These are phyloP conservation scores for Sardinella longiceps DNA, from an alignment of 2,797 vertebrate species.

Conservation along the genomic window DNA sequence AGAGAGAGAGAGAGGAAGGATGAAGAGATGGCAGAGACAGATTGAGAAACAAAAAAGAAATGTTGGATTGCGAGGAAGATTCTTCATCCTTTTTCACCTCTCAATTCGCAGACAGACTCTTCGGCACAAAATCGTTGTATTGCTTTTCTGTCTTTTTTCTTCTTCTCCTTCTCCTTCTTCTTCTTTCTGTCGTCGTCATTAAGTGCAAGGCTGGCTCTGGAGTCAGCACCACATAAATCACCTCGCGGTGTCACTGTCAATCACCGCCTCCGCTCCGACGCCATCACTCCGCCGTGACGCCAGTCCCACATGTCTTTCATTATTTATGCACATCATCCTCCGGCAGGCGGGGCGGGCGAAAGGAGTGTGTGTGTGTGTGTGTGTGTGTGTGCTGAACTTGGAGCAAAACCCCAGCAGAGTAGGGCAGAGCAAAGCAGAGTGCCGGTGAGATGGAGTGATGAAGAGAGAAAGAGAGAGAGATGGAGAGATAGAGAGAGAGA, in stretches of 20 bases:
- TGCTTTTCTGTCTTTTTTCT: not conserved
- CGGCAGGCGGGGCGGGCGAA: not conserved
- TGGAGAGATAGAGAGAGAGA: too few species aligned
- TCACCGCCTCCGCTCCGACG: not conserved
- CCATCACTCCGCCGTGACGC: slow-evolving; percentile 3
- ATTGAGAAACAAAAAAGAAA: not conserved
- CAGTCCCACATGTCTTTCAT: slow-evolving; percentile 18
- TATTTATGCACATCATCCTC: slow-evolving; percentile 10
- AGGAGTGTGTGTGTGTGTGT: not conserved
- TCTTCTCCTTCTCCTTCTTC: too few species aligned
- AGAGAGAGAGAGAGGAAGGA: not conserved
- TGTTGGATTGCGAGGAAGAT: not conserved
- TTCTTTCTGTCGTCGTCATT: not conserved
- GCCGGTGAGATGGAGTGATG: too few species aligned
- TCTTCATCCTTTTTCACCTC: not conserved
- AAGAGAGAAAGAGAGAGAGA: too few species aligned
- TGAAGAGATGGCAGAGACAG: not conserved
- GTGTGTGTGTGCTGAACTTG: not conserved
- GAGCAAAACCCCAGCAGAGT: not conserved
- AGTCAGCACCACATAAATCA: slow-evolving; percentile 20
- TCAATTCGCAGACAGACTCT: not conserved
- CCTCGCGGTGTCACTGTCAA: slow-evolving; percentile 14
- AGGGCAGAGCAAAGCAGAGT: not conserved
- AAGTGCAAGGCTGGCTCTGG: not conserved
- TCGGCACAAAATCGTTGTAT: not conserved